Base-by-base conservation (phyloP, 2,797 vertebrate genomes). In the Avahi laniger region DNA sequence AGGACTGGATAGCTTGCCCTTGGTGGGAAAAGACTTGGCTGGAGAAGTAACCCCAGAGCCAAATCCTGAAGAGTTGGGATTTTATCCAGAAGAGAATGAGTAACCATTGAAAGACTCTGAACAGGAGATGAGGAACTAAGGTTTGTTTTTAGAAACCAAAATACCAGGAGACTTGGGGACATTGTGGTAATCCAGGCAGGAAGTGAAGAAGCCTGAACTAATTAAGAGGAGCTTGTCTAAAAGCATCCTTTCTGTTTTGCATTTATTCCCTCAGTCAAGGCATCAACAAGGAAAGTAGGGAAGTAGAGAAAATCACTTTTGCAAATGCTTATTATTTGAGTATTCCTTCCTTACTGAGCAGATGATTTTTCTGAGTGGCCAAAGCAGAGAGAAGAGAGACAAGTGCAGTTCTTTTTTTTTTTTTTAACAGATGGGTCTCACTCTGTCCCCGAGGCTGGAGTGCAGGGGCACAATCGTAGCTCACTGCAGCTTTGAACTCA, bases 341-440 rank as follows among this genome's bases (percentile, higher is more conserved):
- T 41, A 52, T 46, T 72, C 63, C 57, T 96, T 96, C 86, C 75
- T 92, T 82, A 81, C 38, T 13, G 15, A 95, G 75, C 97, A 97
- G 97, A 98, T 96, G 97, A 97, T 97, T 98, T 97, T 96, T 95
- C 91, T 93, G 1, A 93, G 89, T 92, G 92, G 38, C 93, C 90
- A 93, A 93, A 97, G 93, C 54, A 41, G 4, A 96, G 72, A 96
- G 72, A 91, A 35, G 1, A 2, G 17, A 0, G 12, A n/a, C 7
- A 96, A 92, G 26, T 15, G 4, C n/a, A 35, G 73, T 61, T 2
- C 90, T 93, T 83, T 46, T 17, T n/a, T 18, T 65, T 65, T 63
- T 33, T 63, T 65, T 63, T 17, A 65, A n/a, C 30, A n/a, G 33
- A n/a, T 65, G 15, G 15, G 33, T 65, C 63, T 65, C 33, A 65